Evolutionary conservation across 2,888 invertebrate species (phyloP), one percentile per base, ranked within the genome.

Genomic region (Thyatira batis): DNA sequence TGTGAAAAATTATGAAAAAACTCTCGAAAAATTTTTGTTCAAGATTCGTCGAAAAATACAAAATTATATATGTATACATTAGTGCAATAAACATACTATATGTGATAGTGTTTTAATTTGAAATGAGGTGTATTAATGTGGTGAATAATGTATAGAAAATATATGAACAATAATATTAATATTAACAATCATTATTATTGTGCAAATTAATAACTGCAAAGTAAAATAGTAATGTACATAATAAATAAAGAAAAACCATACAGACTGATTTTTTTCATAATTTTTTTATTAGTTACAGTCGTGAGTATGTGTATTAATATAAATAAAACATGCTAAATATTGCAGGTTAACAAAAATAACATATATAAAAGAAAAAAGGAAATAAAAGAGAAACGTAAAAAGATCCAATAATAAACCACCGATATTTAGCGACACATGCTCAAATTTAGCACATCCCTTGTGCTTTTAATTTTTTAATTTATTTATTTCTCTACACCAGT

Each of bases 341-440:
- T 73, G 61, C 62, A 65, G 65, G 59, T 70, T 61, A 66, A 62
- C 56, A 60, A 58, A 66, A 66, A 61, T 71, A 58, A 71, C 55
- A 55, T 73, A 69, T 64, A 62, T 45, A 57, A 57, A 63, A 65
- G 64, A 73, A 71, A 69, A 72, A 71, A 67, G 71, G 63, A 62
- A 58, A 70, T 67, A 74, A 71, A 71, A 72, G 72, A 65, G 58
- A 73, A 71, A 74, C 66, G 71, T 76, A 67, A 67, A 60, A 68
- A 62, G 65, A 65, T 67, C 57, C 51, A 64, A 71, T 56, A 23
- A 51, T 63, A 77, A 75, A 84, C 82, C 86, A 88, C 76, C 78
- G 82, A 87, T 78, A 83, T 78, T 82, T 76, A 90, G 88, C 89
- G 73, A 82, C 66, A 82, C 92, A 92, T 92, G 91, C 92, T 80